Conservation (phyloP, 1,140 invertebrate species). For the Caenorhabditis tropicalis region DNA sequence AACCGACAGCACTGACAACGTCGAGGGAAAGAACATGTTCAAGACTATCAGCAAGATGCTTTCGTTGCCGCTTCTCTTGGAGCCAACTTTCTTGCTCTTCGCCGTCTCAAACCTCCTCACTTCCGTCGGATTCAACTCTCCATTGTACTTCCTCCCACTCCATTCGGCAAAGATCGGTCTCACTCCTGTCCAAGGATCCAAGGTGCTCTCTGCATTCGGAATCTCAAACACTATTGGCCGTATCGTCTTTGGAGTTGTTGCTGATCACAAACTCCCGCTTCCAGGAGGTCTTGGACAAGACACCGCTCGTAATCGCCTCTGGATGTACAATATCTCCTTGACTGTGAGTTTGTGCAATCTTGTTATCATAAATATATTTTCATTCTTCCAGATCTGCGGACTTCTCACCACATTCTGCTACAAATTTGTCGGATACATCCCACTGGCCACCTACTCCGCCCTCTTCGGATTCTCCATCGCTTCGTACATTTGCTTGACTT, state of each 20-base stretch:
- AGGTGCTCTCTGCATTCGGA: constrained; percentile 89
- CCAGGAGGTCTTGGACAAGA: constrained; percentile 87
- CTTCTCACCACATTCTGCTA: constrained; percentile 84
- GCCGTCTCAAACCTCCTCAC: constrained; percentile 91
- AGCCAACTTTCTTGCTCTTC: constrained; percentile 88
- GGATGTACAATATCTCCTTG: constrained; percentile 89
- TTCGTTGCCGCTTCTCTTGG: constrained; percentile 82
- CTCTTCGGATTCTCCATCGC: constrained; percentile 85
- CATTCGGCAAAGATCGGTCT: constrained; percentile 69
- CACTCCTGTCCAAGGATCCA: constrained; percentile 79
- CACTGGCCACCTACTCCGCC: constrained; percentile 82
- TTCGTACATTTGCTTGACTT: constrained; percentile 92
- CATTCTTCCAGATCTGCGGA: constrained; percentile 82
- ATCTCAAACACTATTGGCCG: constrained; percentile 81
- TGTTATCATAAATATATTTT: too few relatives aligned
- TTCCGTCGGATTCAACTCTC: constrained; percentile 93
- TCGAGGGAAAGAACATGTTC: constrained; percentile 53
- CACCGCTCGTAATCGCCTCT: constrained; percentile 77
- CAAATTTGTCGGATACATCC: constrained; percentile 81
- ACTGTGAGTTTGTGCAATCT: constrained; percentile 72
- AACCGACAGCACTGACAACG: constrained; percentile 42
- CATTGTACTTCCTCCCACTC: constrained; percentile 81
- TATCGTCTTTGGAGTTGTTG: constrained; percentile 75
- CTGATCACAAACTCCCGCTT: constrained; percentile 81
- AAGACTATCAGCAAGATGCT: constrained; percentile 81